Conservation (phyloP, 2,797 vertebrate species). For the Alfaro cultratus region DNA sequence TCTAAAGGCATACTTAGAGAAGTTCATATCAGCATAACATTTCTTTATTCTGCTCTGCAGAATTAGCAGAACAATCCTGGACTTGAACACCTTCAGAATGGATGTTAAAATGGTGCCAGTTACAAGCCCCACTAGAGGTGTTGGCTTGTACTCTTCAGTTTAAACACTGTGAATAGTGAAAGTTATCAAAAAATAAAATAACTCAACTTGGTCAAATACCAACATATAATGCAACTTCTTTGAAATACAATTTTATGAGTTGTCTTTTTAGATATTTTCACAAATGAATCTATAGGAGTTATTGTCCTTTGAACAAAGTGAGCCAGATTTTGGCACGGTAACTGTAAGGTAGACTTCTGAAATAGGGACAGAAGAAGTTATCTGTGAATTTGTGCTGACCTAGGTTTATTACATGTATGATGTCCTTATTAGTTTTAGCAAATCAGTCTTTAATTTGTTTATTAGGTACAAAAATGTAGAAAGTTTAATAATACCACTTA, state of each 20-base stretch:
- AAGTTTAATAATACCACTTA: conserved; percentile 39
- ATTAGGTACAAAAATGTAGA: conserved; percentile 44
- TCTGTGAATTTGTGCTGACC: conserved; percentile 74
- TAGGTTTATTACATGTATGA: conserved; percentile 66
- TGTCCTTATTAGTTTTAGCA: conserved; percentile 53
- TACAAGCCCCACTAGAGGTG: conserved; percentile 50
- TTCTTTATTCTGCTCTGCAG: conserved; percentile 44
- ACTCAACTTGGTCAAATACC: conserved; percentile 43
- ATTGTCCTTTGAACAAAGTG: conserved; percentile 69
- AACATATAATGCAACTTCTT: conserved; percentile 67
- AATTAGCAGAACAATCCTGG: conserved; percentile 53
- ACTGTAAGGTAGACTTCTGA: conserved; percentile 62
- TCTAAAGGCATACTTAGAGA: conserved; percentile 18
- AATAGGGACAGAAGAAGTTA: conserved; percentile 69
- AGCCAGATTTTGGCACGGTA: conserved; percentile 70
- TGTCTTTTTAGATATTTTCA: conserved; percentile 70
- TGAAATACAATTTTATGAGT: conserved; percentile 49
- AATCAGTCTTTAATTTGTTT: conserved; percentile 34
- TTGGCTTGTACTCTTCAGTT: conserved; percentile 69
- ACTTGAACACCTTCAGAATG: conserved; percentile 46
- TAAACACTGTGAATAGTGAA: conserved; percentile 82
- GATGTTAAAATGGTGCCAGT: conserved; percentile 64
- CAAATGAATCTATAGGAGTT: conserved; percentile 58
- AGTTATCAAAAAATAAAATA: conserved; percentile 46
- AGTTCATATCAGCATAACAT: conserved; percentile 38